Evolutionary conservation across 2,113 vertebrate species (phyloP).

Genomic region (Ascaphus truei): DNA sequence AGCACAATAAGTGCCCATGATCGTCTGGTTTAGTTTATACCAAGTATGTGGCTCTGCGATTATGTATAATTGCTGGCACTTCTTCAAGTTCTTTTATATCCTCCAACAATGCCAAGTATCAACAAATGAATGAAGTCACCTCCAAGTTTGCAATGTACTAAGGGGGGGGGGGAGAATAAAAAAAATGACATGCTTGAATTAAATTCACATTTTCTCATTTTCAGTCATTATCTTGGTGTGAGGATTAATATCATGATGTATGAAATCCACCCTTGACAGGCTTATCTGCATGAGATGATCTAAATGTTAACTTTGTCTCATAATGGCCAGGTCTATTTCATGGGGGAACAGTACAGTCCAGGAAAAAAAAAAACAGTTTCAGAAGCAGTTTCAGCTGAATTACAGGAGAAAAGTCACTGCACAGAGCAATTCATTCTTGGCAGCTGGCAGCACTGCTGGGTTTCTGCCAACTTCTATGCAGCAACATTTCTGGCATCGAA

Average conservation of each 20-base stretch:
- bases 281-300: conserved; percentile 27
- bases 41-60: conserved; percentile 6
- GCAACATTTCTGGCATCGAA: conserved; percentile 32
- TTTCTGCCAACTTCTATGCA: conserved; percentile 17
- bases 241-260: conserved; percentile 15
- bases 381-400: conserved; percentile 29
- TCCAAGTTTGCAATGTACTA: neutral
- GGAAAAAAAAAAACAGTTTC: conserved; percentile 32
- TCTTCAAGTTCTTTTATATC: conserved; percentile 32
- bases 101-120: conserved; percentile 16
- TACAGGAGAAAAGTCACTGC: conserved; percentile 25
- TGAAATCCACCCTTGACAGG: conserved; percentile 3
- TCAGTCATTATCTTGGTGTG: neutral
- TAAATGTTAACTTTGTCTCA: conserved; percentile 23
- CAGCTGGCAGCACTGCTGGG: neutral
- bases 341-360: conserved; percentile 13
- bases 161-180: too few relatives aligned
- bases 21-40: conserved; percentile 19
- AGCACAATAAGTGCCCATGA: neutral
- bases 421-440: conserved; percentile 29
- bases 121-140: conserved; percentile 27
- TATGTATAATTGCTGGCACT: conserved; percentile 32
- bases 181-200: conserved; percentile 7
- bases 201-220: neutral
- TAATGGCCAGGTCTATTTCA: conserved; percentile 24